Conservation (phyloP, 2,797 vertebrate species). For the Enteromius trimaculatus region DNA sequence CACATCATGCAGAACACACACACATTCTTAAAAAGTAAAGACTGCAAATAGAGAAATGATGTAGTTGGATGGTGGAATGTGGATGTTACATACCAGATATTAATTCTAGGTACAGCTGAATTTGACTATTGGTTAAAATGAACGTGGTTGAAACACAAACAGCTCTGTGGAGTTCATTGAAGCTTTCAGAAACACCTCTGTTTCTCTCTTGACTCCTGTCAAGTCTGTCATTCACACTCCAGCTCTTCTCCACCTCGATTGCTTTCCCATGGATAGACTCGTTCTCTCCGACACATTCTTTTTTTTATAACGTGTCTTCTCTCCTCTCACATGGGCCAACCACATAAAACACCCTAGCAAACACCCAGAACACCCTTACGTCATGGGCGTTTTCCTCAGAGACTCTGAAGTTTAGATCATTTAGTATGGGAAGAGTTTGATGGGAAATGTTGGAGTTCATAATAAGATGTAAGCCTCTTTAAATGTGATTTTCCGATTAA, state of each 20-base stretch:
- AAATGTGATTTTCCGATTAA: too few species aligned
- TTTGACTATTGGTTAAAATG: not conserved
- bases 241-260: not conserved
- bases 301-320: not conserved
- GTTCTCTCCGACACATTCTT: not conserved
- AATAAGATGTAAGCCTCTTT: not conserved
- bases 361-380: not conserved
- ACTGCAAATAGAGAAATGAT: not conserved
- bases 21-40: not conserved
- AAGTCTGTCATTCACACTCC: not conserved
- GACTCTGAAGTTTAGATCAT: not conserved
- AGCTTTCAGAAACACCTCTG: constrained; percentile 11
- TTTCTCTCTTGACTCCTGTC: constrained; percentile 19
- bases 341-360: not conserved
- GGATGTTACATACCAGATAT: not conserved
- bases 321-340: constrained; percentile 4
- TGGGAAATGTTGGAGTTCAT: not conserved
- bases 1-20: constrained; percentile 15
- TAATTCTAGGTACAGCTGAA: not conserved
- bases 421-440: not conserved
- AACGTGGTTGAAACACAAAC: not conserved
- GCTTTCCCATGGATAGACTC: not conserved
- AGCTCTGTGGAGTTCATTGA: not conserved
- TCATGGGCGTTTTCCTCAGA: not conserved
- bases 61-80: not conserved